phyloP scores from a whole-genome alignment of 2,797 vertebrate species.

The Scolopax rusticola region DNA sequence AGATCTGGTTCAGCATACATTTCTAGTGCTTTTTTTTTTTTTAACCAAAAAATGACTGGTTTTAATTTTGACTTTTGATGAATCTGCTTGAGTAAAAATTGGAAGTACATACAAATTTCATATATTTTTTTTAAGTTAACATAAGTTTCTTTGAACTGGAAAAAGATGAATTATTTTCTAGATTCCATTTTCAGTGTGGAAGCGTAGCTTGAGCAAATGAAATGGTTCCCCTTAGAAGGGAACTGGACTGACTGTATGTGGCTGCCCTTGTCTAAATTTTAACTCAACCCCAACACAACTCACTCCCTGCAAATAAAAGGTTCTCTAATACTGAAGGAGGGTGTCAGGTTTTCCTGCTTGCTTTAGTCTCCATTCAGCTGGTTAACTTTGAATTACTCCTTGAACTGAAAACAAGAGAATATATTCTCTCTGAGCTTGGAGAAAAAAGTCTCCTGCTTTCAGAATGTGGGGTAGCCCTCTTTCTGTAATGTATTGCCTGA shows the following conservation, averaged over 20 bases:
- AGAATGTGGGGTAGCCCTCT: background rate
- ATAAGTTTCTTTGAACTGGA: background rate
- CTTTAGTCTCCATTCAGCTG: background rate
- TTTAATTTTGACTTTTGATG: background rate
- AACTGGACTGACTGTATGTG: background rate
- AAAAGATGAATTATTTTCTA: background rate
- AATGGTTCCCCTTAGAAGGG: background rate
- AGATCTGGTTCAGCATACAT: conserved; percentile 43
- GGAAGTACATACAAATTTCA: background rate
- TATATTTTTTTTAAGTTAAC: background rate
- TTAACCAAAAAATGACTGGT: background rate
- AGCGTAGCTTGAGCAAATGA: background rate
- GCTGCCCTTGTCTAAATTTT: background rate
- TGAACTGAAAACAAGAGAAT: background rate
- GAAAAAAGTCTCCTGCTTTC: background rate
- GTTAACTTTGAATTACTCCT: background rate
- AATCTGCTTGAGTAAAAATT: background rate
- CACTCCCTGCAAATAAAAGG: background rate
- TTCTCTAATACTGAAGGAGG: background rate
- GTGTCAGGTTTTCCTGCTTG: background rate
- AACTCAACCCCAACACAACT: background rate
- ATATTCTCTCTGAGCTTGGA: background rate
- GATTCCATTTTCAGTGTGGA: background rate
- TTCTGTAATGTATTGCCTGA: background rate
- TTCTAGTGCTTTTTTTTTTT: background rate